phyloP scores from a whole-genome alignment of 2,797 vertebrate species.

The Muraenolepis orangiensis region DNA sequence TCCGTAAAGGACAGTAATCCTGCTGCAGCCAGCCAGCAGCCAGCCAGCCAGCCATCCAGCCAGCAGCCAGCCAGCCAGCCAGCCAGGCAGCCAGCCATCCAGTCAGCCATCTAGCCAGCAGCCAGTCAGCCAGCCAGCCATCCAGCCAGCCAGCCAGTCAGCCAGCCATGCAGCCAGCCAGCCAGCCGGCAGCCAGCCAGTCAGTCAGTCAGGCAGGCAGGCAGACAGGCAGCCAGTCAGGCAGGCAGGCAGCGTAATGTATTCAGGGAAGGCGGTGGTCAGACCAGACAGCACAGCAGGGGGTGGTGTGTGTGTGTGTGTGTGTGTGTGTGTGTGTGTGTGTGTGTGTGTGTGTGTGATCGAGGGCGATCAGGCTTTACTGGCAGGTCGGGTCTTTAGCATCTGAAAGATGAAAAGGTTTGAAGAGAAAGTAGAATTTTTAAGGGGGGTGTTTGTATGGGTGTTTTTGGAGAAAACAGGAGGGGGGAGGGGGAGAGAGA shows the following conservation, averaged over 20 bases:
- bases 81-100: too few species aligned
- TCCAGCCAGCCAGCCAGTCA: too few species aligned
- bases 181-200: too few species aligned
- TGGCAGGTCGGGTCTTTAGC: slow-evolving; percentile 56
- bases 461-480: background rate
- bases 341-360: slow-evolving; percentile 10
- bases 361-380: slow-evolving; percentile 56
- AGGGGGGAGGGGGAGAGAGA: too few species aligned
- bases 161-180: too few species aligned
- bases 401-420: slow-evolving; percentile 39
- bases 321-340: too few species aligned
- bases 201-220: too few species aligned
- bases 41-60: background rate
- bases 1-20: background rate
- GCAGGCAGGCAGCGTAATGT: too few species aligned
- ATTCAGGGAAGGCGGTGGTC: slow-evolving; percentile 28
- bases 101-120: too few species aligned
- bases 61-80: slow-evolving; percentile 10
- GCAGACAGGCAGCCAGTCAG: too few species aligned
- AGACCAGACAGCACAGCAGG: slow-evolving; percentile 33
- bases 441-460: background rate
- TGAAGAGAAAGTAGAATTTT: slow-evolving; percentile 8
- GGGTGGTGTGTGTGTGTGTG: slow-evolving; percentile 29
- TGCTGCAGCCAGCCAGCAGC: slow-evolving; percentile 29
- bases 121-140: too few species aligned